These are phyloP conservation scores for Eudyptes chrysolophus DNA, from an alignment of 2,113 vertebrate species.

Conservation along the genomic window DNA sequence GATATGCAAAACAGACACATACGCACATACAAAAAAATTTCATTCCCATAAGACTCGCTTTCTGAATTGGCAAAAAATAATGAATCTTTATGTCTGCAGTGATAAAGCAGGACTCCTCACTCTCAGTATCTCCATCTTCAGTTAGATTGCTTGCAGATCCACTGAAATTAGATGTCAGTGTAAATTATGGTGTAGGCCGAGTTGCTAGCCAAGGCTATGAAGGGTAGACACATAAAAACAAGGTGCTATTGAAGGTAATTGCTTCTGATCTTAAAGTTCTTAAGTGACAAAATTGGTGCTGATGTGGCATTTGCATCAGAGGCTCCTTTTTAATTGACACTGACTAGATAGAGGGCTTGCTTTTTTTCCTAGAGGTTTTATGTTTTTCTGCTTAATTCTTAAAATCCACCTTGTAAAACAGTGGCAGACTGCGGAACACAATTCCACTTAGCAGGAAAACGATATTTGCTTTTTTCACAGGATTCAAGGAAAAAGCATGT, in stretches of 20 bases:
- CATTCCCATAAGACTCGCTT: slow-evolving; percentile 59
- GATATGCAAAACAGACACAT: slow-evolving; percentile 68
- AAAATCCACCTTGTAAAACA: slow-evolving; percentile 23
- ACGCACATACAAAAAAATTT: not conserved
- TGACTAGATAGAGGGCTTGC: slow-evolving; percentile 53
- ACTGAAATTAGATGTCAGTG: slow-evolving; percentile 94
- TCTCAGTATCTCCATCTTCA: slow-evolving; percentile 78
- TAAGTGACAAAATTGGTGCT: slow-evolving; percentile 85
- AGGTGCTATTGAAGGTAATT: slow-evolving; percentile 85
- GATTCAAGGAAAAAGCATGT: not conserved
- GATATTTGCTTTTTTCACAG: not conserved
- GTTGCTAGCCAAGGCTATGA: slow-evolving; percentile 77
- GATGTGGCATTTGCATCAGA: slow-evolving; percentile 85
- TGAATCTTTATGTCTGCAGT: slow-evolving; percentile 73
- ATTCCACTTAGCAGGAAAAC: not conserved
- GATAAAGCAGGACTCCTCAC: slow-evolving; percentile 76
- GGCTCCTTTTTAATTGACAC: slow-evolving; percentile 75
- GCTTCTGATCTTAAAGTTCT: slow-evolving; percentile 83
- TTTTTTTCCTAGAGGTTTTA: slow-evolving; percentile 11
- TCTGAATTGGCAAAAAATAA: slow-evolving; percentile 78
- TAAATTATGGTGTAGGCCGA: slow-evolving; percentile 85
- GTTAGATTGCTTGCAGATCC: slow-evolving; percentile 83
- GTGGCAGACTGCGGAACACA: not conserved
- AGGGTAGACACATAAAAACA: slow-evolving; percentile 80
- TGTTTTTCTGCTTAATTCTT: slow-evolving; percentile 57